Percentiles rank a stretch among this genome's conserved stretches.
These are phyloP conservation scores for Scelioninae gen. 2 DNA, from an alignment of 2,888 invertebrate species.

Conservation along the genomic window DNA sequence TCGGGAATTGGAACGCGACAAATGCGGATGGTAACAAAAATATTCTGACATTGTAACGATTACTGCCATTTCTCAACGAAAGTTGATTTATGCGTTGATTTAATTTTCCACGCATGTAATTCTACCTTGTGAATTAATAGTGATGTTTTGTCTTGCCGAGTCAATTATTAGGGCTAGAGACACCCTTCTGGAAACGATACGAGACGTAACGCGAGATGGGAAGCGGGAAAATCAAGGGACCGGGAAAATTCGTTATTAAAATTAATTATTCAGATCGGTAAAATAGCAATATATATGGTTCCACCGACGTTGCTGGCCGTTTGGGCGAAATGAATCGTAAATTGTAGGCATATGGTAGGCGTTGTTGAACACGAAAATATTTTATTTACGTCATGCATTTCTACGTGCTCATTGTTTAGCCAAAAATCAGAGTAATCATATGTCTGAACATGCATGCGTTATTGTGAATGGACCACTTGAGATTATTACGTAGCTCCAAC, in stretches of 20 bases:
- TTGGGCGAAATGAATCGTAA: slow-evolving; percentile 74
- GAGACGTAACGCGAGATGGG: slow-evolving; percentile 31
- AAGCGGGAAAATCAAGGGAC: slow-evolving; percentile 56
- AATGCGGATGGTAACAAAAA: no score
- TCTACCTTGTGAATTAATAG: slow-evolving; percentile 31
- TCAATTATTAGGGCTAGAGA: slow-evolving; percentile 43
- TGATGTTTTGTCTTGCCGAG: slow-evolving; percentile 36
- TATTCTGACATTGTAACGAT: no score
- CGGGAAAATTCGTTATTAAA: slow-evolving; percentile 73
- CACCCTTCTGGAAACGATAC: slow-evolving; percentile 29
- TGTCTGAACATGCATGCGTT: no score
- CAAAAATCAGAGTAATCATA: no score
- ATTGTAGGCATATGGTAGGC: slow-evolving; percentile 72
- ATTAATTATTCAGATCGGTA: slow-evolving; percentile 75
- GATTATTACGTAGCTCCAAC: no score
- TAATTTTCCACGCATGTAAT: slow-evolving; percentile 18
- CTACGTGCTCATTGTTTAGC: no score
- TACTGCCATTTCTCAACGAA: no score
- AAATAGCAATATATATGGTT: slow-evolving; percentile 73
- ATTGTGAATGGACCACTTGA: no score
- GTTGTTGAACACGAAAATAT: no score
- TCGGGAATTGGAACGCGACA: no score
- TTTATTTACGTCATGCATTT: no score
- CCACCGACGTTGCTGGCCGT: slow-evolving; percentile 70
- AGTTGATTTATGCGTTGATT: neutral